Evolutionary conservation across 2,797 vertebrate species (phyloP).

Genomic region (Mareca penelope): DNA sequence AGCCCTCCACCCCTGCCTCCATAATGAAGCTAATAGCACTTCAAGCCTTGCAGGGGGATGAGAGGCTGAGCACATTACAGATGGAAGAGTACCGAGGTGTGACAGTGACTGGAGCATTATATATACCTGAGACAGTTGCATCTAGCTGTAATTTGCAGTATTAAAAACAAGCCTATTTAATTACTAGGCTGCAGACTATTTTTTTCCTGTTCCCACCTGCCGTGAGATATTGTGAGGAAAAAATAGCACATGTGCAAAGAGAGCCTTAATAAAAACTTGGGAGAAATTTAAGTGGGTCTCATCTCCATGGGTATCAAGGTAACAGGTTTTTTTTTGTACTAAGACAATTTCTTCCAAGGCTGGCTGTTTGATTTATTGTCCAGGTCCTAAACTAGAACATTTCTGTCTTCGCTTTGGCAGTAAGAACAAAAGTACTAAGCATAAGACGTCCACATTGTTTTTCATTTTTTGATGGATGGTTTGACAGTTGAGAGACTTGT

Average conservation of each 20-base stretch:
- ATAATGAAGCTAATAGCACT: not conserved
- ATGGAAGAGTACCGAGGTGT: not conserved
- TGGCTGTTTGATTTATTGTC: conserved; percentile 50
- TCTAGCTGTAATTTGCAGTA: not conserved
- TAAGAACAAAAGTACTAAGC: not conserved
- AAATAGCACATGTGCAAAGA: conserved; percentile 36
- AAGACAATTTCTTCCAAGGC: not conserved
- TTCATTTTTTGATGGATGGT: conserved; percentile 31
- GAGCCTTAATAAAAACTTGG: not conserved
- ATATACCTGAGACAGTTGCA: conserved; percentile 11
- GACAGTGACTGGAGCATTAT: not conserved
- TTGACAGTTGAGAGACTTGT: conserved; percentile 32
- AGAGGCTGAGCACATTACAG: not conserved
- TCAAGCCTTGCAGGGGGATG: not conserved
- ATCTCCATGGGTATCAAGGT: not conserved
- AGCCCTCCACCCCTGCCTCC: not conserved
- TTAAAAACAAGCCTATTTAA: conserved; percentile 37
- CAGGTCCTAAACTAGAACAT: not conserved
- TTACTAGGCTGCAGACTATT: conserved; percentile 47
- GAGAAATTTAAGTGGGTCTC: conserved; percentile 28
- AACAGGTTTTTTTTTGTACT: not conserved
- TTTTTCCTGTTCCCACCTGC: conserved; percentile 49
- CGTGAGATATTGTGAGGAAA: not conserved
- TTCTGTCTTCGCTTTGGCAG: not conserved
- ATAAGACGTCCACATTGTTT: conserved; percentile 7